Percentiles rank a stretch among this genome's conserved stretches.
Conservation (phyloP, 2,113 vertebrate species). For the Isurus oxyrinchus region DNA sequence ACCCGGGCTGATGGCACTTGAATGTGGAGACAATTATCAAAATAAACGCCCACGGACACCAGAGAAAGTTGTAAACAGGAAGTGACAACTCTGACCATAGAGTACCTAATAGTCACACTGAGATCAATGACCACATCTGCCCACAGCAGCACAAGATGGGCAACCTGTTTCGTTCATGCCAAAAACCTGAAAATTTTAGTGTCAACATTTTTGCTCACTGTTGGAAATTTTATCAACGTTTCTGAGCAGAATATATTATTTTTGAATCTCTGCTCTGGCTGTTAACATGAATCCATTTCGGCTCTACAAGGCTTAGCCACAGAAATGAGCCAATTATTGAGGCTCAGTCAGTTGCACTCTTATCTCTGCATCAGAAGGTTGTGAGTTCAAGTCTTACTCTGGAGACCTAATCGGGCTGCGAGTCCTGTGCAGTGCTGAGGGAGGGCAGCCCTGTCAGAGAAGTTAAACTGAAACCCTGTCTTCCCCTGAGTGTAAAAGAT, state of each 20-base stretch:
- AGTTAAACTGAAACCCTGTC: too few relatives aligned
- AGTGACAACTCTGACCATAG: neutral
- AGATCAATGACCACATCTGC: neutral
- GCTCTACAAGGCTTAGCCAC: neutral
- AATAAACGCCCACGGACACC: neutral
- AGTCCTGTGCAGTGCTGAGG: neutral
- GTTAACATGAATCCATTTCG: neutral
- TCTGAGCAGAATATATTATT: neutral
- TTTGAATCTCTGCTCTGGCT: neutral
- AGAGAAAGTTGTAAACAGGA: neutral
- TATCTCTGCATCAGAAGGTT: neutral
- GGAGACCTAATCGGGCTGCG: too few relatives aligned
- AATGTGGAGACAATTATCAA: neutral
- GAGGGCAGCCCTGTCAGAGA: too few relatives aligned
- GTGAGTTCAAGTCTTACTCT: neutral
- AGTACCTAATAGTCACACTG: neutral
- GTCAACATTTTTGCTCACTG: neutral
- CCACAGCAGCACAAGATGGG: neutral
- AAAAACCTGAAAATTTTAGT: neutral
- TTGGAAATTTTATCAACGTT: neutral
- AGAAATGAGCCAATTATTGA: neutral
- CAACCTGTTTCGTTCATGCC: neutral
- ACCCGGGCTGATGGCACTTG: too few relatives aligned
- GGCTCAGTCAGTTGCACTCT: neutral
- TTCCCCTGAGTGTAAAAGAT: neutral